Percentiles rank a stretch among this genome's conserved stretches.
Conservation (phyloP, 2,888 invertebrate species). For the Allacma fusca region DNA sequence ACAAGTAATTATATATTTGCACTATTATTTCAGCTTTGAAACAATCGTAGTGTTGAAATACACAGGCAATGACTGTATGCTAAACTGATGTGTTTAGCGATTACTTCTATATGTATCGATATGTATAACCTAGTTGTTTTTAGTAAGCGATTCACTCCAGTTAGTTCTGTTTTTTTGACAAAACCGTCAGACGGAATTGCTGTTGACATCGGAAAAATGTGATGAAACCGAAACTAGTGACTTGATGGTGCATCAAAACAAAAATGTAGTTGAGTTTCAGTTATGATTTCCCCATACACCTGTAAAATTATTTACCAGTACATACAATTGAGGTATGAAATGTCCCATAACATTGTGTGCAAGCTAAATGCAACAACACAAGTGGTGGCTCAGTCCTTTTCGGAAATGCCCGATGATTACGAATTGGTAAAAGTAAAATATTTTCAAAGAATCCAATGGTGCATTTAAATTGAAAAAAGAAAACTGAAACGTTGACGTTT, state of each 20-base stretch:
- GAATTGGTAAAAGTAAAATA: neutral
- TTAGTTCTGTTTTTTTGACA: neutral
- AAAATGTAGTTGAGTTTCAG: neutral
- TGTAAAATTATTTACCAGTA: neutral
- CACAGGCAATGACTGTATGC: too few relatives aligned
- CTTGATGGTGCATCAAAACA: slow-evolving; percentile 25
- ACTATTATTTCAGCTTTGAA: too few relatives aligned
- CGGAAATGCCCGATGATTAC: too few relatives aligned
- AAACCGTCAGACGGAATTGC: neutral
- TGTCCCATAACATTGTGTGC: too few relatives aligned
- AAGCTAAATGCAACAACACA: too few relatives aligned
- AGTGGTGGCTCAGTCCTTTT: too few relatives aligned
- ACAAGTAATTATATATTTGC: too few relatives aligned
- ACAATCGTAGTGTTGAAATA: too few relatives aligned
- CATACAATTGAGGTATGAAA: too few relatives aligned
- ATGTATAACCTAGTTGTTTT: neutral
- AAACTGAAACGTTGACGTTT: neutral
- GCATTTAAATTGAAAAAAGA: slow-evolving; percentile 3
- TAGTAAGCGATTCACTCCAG: neutral
- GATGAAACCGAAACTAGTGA: slow-evolving; percentile 33
- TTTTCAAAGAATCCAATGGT: neutral
- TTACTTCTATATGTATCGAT: too few relatives aligned
- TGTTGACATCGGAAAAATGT: slow-evolving; percentile 8
- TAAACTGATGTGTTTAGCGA: too few relatives aligned
- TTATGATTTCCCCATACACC: neutral